Base-by-base conservation (phyloP, 2,888 invertebrate genomes). In the Rhopalosiphum nymphaeae region DNA sequence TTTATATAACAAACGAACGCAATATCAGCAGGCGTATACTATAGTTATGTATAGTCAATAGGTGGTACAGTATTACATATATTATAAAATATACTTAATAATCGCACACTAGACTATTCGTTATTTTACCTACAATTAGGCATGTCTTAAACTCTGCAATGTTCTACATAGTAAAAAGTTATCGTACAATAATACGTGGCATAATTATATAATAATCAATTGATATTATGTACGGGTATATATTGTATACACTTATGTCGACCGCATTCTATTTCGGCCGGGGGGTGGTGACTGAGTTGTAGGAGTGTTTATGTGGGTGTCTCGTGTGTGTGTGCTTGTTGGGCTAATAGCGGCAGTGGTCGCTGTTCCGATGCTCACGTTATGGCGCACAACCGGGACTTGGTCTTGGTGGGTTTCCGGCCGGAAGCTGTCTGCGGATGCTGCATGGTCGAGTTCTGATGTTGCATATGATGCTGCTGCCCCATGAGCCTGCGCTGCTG, bases 331-430 rank as follows among this genome's bases (percentile, higher is more conserved):
- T 16, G 16, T n/a, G n/a, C 16, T 67, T 67, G 36, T 2, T 67
- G 36, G 26, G 7, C 67, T 67, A 21, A 36, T 16, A n/a, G 67
- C 26, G 85, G 1, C 3, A 26, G 44, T 42, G 25, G 29, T 29
- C 26, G 46, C 26, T 4, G 46, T 46, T 26, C 42, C 85, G 44
- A 29, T 42, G 29, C 21, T 92, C 67, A 94, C 56, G 94, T 91
- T 21, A 94, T 94, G 67, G 56, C 78, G 56, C 94, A 94, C 89
- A 94, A 44, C 57, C 94, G 94, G 46, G 94, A 94, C 67, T 92
- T 94, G 88, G 61, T 91, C 25, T 94, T 94, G 25, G 36, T 88
- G 46, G 94, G 87, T 56, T 94, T 94, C 36, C 92, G 57, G 46
- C 78, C 78, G 78, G 86, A 44, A 9, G 36, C 86, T 26, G 92